A percentile compares a stretch with the other conserved stretches of the same genome.
Evolutionary conservation across 2,113 vertebrate genomes (phyloP).

Genomic region (Phyllostomus hastatus): DNA sequence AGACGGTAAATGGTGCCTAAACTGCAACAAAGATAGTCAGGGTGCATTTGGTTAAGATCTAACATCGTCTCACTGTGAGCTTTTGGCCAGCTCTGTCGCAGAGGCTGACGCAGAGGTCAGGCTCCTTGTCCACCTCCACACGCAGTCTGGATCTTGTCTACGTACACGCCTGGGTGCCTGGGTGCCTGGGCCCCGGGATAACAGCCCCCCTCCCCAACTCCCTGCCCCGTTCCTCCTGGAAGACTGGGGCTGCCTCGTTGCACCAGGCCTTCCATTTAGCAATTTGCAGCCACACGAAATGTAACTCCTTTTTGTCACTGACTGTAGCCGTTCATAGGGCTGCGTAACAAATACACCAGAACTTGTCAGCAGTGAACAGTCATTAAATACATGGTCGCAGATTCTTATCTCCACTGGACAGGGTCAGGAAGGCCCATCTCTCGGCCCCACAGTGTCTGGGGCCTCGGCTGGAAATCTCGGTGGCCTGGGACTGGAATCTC

Average conservation of each 20-base stretch:
- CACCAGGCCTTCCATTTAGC: not conserved
- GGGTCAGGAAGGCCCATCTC: not conserved
- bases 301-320: not conserved
- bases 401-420: not conserved
- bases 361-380: not conserved
- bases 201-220: not conserved
- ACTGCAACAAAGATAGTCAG: not conserved
- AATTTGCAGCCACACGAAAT: too few relatives aligned
- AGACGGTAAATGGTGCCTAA: not conserved
- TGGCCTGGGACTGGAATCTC: not conserved
- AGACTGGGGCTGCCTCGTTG: not conserved
- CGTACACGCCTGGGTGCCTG: rapidly evolving
- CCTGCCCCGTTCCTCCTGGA: not conserved
- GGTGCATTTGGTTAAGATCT: not conserved
- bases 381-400: not conserved
- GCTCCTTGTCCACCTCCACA: not conserved
- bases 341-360: not conserved
- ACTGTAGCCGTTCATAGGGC: not conserved
- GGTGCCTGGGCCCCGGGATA: not conserved
- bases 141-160: not conserved
- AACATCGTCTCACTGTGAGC: not conserved
- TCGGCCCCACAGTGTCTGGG: too few relatives aligned
- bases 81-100: not conserved
- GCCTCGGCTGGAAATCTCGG: not conserved
- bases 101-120: not conserved